Conservation (phyloP, 2,797 vertebrate genomes). For the Natrix natrix region DNA sequence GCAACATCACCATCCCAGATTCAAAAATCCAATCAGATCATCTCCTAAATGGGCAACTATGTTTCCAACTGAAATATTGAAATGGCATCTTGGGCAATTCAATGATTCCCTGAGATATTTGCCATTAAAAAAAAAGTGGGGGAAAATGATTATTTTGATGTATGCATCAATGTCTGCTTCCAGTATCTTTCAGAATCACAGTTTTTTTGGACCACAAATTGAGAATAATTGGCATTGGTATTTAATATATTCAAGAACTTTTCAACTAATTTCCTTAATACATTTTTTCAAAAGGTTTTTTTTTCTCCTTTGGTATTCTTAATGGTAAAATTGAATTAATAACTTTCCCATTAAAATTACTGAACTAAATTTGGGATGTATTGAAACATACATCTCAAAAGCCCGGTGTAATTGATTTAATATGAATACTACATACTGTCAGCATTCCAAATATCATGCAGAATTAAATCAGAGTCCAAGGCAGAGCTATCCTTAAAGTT, state of each 20-base stretch:
- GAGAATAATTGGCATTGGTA: not conserved
- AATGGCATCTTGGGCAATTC: not conserved
- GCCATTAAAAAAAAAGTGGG: not conserved
- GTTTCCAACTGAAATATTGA: not conserved
- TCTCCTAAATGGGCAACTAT: not conserved
- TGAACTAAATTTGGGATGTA: not conserved
- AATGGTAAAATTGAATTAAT: not conserved
- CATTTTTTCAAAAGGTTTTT: not conserved
- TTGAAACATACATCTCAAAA: not conserved
- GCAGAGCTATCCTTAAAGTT: no score
- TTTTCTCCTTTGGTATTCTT: not conserved
- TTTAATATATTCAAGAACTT: not conserved
- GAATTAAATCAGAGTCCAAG: no score
- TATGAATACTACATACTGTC: not conserved
- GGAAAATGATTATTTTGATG: not conserved
- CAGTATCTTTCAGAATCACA: not conserved
- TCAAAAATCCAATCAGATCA: not conserved
- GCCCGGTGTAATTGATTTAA: not conserved
- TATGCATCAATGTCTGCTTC: not conserved
- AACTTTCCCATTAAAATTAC: not conserved
- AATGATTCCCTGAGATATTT: not conserved
- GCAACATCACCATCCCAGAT: not conserved
- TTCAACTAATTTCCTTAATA: not conserved
- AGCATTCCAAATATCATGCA: no score
- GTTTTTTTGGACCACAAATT: not conserved